Evolutionary conservation across 2,888 invertebrate species (phyloP), one percentile per base, ranked within the genome.

Genomic region (Escarpia spicata): DNA sequence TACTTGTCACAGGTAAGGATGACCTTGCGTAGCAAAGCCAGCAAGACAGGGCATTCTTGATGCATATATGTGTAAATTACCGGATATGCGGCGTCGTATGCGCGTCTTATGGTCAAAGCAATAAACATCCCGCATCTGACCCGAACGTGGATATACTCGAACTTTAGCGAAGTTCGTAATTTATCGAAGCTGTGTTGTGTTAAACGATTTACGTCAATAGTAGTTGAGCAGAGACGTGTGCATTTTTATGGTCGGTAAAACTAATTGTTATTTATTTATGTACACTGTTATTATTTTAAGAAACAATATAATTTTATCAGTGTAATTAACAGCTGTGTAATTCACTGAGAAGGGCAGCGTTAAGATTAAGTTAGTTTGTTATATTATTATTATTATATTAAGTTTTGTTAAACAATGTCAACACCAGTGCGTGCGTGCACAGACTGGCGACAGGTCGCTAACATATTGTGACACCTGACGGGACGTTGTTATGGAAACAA

Each of bases 401-500:
- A 52, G 15, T 52, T 12, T 9, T 9, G 52, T 52, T 52, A 52
- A 52, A 12, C 52, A 52, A 12, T 52, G 52, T 12, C 52, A 52
- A 52, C 52, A 52, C 52, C 52, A 52, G 52, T 52, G 52, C 52
- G 52, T 52, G 75, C n/a, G n/a, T 19, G 6, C 1, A 26, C 75
- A 26, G 26, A 75, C 19, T 75, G 19, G 26, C 19, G 75, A 75
- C 6, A 19, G 75, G 75, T 19, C 75, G 75, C 75, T 19, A 75
- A 75, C 75, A 75, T 26, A n/a, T 75, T 26, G 75, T 75, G 75
- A n/a, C 75, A 75, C 75, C 75, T 75, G 75, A n/a, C 75, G 75
- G 19, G 4, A 75, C 75, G 75, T 75, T 26, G 75, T 8, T 26
- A 75, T 75, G 75, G 75, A 75, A 26, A 75, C 75, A n/a, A 75